Evolutionary conservation across 2,113 vertebrate genomes (phyloP).

Genomic region (Crocuta crocuta): DNA sequence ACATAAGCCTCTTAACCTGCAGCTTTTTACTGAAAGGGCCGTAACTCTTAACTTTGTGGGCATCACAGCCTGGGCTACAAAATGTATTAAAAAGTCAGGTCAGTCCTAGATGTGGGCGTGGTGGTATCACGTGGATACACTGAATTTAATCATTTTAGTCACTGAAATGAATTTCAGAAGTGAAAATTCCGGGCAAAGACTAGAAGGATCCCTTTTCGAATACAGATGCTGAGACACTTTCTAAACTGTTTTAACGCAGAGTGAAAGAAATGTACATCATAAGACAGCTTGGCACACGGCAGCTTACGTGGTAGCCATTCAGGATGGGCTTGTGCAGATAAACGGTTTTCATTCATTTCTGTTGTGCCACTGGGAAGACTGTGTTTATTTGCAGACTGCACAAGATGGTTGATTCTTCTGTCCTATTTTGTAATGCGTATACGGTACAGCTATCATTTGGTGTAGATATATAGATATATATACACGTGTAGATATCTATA

Average conservation of each 20-base stretch:
- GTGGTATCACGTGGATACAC: neutral
- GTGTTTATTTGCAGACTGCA: slow-evolving; percentile 36
- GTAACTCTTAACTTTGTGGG: neutral
- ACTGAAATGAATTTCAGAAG: neutral
- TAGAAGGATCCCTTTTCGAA: neutral
- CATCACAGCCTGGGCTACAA: neutral
- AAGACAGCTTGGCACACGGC: neutral
- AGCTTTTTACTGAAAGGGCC: neutral
- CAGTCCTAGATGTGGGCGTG: neutral
- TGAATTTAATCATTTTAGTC: slow-evolving; percentile 3
- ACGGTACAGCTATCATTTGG: neutral
- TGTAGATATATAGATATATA: too few species aligned
- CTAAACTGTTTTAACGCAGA: neutral
- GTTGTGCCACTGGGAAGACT: neutral
- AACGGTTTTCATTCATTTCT: neutral
- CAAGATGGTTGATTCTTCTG: neutral
- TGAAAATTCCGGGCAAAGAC: neutral
- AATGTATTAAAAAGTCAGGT: neutral
- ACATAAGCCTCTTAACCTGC: neutral
- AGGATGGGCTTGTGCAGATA: neutral
- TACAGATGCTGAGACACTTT: slow-evolving; percentile 4
- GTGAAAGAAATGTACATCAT: neutral
- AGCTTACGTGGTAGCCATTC: neutral
- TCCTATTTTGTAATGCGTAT: neutral
- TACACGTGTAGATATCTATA: too few species aligned